Conservation (phyloP, 2,113 vertebrate genomes). For the Stigmatopora nigra region DNA sequence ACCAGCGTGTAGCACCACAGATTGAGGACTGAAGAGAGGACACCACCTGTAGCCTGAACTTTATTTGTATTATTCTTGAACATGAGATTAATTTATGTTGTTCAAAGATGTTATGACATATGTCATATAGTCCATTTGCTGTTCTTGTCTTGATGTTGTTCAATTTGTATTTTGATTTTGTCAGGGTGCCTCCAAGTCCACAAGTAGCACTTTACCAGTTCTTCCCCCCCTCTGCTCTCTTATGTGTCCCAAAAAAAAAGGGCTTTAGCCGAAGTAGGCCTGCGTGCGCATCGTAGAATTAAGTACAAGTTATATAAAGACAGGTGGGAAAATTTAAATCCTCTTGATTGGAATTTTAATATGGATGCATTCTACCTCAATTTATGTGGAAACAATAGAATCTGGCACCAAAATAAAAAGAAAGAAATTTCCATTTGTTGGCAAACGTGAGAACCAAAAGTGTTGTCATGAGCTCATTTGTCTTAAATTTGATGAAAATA, state of each 20-base stretch:
- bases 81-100: slow-evolving; percentile 37
- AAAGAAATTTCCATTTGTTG: neutral
- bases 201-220: slow-evolving; percentile 64
- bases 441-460: neutral
- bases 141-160: slow-evolving; percentile 40
- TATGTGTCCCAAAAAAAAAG: slow-evolving; percentile 50
- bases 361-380: neutral
- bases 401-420: neutral
- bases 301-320: slow-evolving; percentile 14
- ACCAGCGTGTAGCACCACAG: slow-evolving; percentile 49
- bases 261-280: slow-evolving; percentile 53
- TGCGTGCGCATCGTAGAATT: slow-evolving; percentile 33
- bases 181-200: slow-evolving; percentile 59
- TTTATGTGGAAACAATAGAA: neutral
- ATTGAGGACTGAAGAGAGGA: slow-evolving; percentile 30
- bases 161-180: slow-evolving; percentile 40
- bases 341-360: neutral
- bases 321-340: slow-evolving; percentile 18
- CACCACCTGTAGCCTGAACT: slow-evolving; percentile 47
- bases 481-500: neutral
- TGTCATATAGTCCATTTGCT: slow-evolving; percentile 36
- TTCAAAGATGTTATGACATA: slow-evolving; percentile 24
- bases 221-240: slow-evolving; percentile 41
- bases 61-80: slow-evolving; percentile 33
- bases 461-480: neutral